Evolutionary conservation across 2,797 vertebrate species (phyloP), one percentile per base, ranked within the genome.

Genomic region (Spinus olivaceus): DNA sequence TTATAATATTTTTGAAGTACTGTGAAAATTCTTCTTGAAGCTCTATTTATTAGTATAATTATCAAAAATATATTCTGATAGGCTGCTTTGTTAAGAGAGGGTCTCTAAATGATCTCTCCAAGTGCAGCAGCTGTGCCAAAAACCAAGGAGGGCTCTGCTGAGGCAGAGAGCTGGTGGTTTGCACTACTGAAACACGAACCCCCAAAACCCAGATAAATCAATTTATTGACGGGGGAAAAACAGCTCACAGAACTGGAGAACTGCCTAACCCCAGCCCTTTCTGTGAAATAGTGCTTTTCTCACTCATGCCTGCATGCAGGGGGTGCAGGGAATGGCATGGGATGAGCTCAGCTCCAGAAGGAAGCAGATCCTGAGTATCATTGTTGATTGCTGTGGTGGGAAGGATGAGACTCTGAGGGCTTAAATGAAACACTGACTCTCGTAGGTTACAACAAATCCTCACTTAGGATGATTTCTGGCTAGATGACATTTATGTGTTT

Each of bases 41-140:
- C 61, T 64, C 16, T 64, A 74, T 51, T 88, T 46, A 14, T 71
- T 65, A 83, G 39, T 77, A 22, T 14, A 51, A 82, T 90, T 92
- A 60, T 80, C 4, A 94, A 81, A 88, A 80, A 57, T 35, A 47
- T 13, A 42, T 81, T 94, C 51, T 69, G 33, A 33, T 63, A 18
- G 15, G 17, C 37, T 91, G 50, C 56, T 86, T 70, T 44, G 54
- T 82, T 60, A 79, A 41, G 22, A 16, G 12, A 25, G 25, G 18
- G 16, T 81, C 6, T 61, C 63, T 54, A 39, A 71, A 27, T 51
- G 30, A 47, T 59, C 16, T 50, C 50, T 91, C 50, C 39, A 67
- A 76, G 73, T 12, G 33, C 25, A 78, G 63, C 49, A 51, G 47
- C 59, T 13, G 3, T 6, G 1, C 3, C 3, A 22, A 81, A 90